Evolutionary conservation across 2,797 vertebrate species (phyloP).

Genomic region (Parauchenoglanis punctatus): DNA sequence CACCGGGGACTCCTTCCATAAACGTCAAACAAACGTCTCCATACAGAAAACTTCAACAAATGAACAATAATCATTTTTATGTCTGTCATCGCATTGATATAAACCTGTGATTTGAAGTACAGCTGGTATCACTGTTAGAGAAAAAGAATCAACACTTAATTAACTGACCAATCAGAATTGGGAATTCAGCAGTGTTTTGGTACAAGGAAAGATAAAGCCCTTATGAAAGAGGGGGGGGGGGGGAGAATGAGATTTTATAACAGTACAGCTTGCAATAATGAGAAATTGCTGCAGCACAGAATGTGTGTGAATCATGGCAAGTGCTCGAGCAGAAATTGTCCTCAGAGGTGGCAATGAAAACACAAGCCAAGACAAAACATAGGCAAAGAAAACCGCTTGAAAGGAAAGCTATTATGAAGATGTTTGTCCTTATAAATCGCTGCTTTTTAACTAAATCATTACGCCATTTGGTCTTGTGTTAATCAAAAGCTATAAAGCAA

Average conservation of each 20-base stretch:
- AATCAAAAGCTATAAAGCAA: constrained; percentile 36
- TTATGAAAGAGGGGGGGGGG: background rate
- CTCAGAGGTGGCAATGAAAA: constrained; percentile 4
- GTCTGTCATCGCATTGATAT: background rate
- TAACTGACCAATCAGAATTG: background rate
- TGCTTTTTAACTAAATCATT: background rate
- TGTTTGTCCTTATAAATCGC: background rate
- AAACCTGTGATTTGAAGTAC: background rate
- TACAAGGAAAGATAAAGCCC: background rate
- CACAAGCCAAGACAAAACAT: background rate
- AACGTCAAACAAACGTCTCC: background rate
- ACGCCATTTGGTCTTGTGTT: background rate
- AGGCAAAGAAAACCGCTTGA: background rate
- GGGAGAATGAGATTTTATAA: constrained; percentile 9
- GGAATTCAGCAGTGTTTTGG: background rate
- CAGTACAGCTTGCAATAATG: constrained; percentile 33
- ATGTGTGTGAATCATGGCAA: constrained; percentile 29
- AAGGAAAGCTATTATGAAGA: background rate
- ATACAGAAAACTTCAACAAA: too few relatives aligned
- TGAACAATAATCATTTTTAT: background rate
- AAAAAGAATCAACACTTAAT: background rate
- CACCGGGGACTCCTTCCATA: background rate
- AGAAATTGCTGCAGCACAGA: constrained; percentile 30
- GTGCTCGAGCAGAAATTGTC: constrained; percentile 25
- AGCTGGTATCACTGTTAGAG: background rate